Percentiles rank a stretch among this genome's conserved stretches.
These are phyloP conservation scores for Orchestia grillus DNA, from an alignment of 1,140 invertebrate genomes.

Conservation along the genomic window DNA sequence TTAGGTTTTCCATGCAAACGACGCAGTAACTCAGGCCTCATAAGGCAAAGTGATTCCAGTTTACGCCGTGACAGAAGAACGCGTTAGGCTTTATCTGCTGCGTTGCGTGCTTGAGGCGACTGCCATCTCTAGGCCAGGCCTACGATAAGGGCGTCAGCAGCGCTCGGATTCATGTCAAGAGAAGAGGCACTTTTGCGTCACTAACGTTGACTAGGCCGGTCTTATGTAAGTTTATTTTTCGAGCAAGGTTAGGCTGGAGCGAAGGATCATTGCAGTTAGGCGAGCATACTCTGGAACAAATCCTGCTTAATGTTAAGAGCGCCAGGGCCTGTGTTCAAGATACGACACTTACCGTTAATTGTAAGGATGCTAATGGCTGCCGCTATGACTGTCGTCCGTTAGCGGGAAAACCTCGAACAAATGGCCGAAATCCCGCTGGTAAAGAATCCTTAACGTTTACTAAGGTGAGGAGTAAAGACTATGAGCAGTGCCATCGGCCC, in stretches of 20 bases:
- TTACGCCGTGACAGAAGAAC: background rate
- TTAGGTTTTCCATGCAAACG: background rate
- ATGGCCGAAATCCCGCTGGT: constrained; percentile 46
- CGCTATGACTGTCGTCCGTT: constrained; percentile 52
- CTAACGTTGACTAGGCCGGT: constrained; percentile 1
- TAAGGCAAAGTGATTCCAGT: background rate
- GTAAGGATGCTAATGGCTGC: constrained; percentile 48
- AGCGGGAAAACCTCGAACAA: constrained; percentile 43
- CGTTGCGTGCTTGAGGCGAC: background rate
- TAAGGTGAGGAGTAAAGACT: constrained; percentile 55
- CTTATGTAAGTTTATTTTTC: constrained; percentile 26
- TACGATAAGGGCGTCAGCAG: constrained; percentile 1
- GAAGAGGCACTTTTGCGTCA: background rate
- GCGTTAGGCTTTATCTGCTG: background rate
- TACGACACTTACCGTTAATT: constrained; percentile 55
- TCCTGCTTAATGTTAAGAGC: constrained; percentile 42
- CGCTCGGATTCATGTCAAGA: background rate
- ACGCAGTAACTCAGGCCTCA: background rate
- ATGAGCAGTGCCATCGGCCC: constrained; percentile 2
- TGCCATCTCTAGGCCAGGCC: background rate
- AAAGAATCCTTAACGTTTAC: constrained; percentile 56
- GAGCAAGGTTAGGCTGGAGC: background rate
- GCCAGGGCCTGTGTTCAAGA: constrained; percentile 21
- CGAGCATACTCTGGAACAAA: constrained; percentile 7
- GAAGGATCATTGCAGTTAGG: constrained; percentile 56